Conservation (phyloP, 2,797 vertebrate genomes). For the Acridotheres tristis region DNA sequence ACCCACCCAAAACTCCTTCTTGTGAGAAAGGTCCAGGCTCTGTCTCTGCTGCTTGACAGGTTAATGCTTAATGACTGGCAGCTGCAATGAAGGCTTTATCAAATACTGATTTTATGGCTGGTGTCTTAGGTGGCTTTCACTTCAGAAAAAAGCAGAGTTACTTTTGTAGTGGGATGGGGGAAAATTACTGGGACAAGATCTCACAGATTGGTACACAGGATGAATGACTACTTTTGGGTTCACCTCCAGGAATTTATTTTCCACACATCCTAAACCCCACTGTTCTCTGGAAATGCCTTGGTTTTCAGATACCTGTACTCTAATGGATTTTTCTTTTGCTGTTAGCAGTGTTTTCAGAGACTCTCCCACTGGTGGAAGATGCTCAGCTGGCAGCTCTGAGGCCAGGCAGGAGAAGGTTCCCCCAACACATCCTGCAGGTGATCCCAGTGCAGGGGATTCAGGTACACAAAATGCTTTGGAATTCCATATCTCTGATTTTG, state of each 20-base stretch:
- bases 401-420: neutral
- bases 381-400: neutral
- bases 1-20: rapidly evolving
- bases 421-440: neutral
- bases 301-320: neutral
- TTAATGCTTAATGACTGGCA: neutral
- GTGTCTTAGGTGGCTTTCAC: neutral
- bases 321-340: neutral
- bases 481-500: neutral
- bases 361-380: neutral
- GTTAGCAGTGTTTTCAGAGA: conserved; percentile 13
- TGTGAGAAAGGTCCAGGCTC: rapidly evolving
- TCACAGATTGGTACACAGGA: rapidly evolving
- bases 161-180: neutral
- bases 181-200: neutral
- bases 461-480: conserved; percentile 4
- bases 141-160: neutral
- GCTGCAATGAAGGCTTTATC: neutral
- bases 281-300: neutral
- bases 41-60: neutral
- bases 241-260: neutral
- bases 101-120: neutral
- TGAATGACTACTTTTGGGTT: neutral
- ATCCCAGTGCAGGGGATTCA: neutral
- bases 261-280: too few species aligned